A percentile compares a stretch with the other conserved stretches of the same genome.
Conservation (phyloP, 2,113 vertebrate genomes). For the Rhinopithecus roxellana region DNA sequence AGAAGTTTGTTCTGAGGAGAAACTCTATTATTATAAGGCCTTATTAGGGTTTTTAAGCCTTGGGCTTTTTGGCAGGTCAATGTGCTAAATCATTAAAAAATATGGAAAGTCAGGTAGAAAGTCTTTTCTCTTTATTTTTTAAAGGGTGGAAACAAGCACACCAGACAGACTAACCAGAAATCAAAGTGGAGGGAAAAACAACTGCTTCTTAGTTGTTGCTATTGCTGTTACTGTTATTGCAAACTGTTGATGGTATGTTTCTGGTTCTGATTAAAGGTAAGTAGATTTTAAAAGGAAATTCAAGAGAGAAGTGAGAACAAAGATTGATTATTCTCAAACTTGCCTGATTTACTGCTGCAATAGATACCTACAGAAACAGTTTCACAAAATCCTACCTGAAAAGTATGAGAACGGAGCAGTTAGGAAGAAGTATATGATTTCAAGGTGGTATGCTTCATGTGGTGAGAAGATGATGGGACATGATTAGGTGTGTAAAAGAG, state of each 20-base stretch:
- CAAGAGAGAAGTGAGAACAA: conserved; percentile 26
- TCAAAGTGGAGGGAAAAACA: not conserved
- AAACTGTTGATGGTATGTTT: not conserved
- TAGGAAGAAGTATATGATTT: not conserved
- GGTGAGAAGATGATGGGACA: not conserved
- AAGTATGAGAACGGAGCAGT: accelerated
- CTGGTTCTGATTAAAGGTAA: conserved; percentile 54
- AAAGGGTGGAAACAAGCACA: not conserved
- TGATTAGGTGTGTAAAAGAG: not conserved
- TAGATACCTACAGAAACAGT: not conserved
- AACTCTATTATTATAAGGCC: not conserved
- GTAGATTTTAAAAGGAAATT: conserved; percentile 19
- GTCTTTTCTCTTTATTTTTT: not conserved
- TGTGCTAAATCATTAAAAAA: conserved; percentile 50
- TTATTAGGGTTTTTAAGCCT: conserved; percentile 45
- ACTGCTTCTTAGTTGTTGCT: not conserved
- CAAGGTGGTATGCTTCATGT: accelerated
- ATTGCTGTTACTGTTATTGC: not conserved
- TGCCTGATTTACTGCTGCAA: not conserved
- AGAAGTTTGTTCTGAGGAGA: not conserved
- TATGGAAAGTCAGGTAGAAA: not conserved
- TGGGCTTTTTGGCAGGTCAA: conserved; percentile 41
- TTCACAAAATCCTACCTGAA: not conserved
- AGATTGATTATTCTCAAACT: not conserved
- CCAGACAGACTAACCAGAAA: not conserved